Conservation (phyloP, 2,113 vertebrate genomes). For the Saimiri boliviensis region DNA sequence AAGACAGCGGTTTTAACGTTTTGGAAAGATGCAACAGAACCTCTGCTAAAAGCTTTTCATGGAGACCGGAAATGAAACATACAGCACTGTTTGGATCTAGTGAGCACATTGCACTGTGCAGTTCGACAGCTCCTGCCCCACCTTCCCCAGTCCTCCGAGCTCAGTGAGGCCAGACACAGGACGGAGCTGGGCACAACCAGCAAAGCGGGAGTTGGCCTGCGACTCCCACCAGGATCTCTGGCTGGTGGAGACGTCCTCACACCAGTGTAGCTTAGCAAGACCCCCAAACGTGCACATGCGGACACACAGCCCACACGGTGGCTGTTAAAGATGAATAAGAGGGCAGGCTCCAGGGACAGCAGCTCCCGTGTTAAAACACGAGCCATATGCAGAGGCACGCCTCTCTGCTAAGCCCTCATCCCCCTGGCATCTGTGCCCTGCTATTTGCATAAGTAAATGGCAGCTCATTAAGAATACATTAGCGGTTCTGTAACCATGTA, state of each 20-base stretch:
- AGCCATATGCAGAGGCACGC: not conserved
- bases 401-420: not conserved
- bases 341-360: not conserved
- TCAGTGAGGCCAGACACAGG: rapidly evolving
- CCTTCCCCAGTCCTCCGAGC: not conserved
- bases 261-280: not conserved
- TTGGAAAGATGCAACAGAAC: not conserved
- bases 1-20: not conserved
- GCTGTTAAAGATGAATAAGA: not conserved
- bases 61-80: not conserved
- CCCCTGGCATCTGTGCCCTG: constrained; percentile 49
- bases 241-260: not conserved
- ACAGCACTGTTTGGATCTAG: not conserved
- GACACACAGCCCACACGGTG: rapidly evolving
- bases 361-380: not conserved
- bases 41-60: not conserved
- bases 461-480: constrained; percentile 73
- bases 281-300: not conserved
- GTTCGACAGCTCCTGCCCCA: not conserved
- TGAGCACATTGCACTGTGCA: too few relatives aligned
- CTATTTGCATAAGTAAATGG: constrained; percentile 73
- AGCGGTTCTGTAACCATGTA: constrained; percentile 56
- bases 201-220: not conserved
- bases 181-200: not conserved
- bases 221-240: not conserved